Evolutionary conservation across 2,797 vertebrate species (phyloP).

Genomic region (Sebastes iracundus): DNA sequence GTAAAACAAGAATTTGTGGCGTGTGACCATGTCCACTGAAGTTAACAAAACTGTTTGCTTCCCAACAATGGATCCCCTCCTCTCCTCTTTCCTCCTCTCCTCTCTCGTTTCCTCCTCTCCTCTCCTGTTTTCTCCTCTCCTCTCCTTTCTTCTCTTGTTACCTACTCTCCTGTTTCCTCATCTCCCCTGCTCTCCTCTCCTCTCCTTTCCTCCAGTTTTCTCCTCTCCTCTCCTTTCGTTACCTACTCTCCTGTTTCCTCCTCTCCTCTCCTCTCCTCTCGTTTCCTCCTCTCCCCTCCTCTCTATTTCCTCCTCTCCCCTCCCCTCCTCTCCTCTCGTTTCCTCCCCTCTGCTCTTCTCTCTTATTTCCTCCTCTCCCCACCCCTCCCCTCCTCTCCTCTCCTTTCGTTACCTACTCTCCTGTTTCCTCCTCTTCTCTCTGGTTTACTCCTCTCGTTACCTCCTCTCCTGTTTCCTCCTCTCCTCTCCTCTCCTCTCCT

Average conservation of each 20-base stretch:
- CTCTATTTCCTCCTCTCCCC: not conserved
- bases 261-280: not conserved
- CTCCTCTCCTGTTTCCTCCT: not conserved
- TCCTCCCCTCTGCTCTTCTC: too few relatives aligned
- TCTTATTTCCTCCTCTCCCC: not conserved
- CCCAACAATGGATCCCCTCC: slow-evolving; percentile 34
- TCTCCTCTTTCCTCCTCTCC: not conserved
- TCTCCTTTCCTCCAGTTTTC: not conserved
- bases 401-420: not conserved
- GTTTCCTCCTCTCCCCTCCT: not conserved
- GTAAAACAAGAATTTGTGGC: slow-evolving; percentile 73
- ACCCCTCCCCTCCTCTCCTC: not conserved
- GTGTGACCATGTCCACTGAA: slow-evolving; percentile 72
- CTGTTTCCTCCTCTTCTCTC: not conserved
- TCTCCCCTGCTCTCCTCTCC: not conserved
- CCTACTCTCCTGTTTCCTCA: not conserved
- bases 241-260: not conserved
- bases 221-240: not conserved
- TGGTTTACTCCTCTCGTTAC: not conserved
- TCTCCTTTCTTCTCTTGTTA: too few relatives aligned
- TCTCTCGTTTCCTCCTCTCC: not conserved
- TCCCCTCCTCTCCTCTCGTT: not conserved
- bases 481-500: too few relatives aligned
- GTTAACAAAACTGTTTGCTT: slow-evolving; percentile 60
- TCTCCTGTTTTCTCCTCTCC: not conserved